Conservation (phyloP, 2,113 vertebrate species). For the Crypturellus undulatus region DNA sequence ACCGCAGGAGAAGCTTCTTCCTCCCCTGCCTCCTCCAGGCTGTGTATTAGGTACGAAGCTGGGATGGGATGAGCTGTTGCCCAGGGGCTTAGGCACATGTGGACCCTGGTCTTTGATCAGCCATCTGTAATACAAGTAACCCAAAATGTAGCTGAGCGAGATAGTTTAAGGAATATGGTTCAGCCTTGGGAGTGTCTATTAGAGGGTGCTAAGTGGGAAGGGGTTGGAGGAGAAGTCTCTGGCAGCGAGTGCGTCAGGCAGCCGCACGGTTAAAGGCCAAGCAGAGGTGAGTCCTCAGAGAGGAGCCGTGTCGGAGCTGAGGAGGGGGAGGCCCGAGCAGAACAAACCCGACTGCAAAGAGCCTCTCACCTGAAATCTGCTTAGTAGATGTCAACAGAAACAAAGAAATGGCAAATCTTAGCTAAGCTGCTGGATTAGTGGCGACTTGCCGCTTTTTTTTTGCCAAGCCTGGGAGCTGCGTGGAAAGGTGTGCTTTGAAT, state of each 20-base stretch:
- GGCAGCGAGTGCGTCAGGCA: background rate
- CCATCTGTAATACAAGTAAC: background rate
- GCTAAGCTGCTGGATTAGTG: background rate
- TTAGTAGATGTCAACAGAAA: background rate
- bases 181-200: background rate
- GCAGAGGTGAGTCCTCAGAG: slow-evolving; percentile 9
- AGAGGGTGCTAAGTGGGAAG: background rate
- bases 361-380: background rate
- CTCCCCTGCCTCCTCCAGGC: background rate
- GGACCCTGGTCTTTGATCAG: background rate
- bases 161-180: background rate
- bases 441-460: background rate
- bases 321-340: background rate
- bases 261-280: background rate
- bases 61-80: background rate
- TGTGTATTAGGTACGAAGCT: background rate
- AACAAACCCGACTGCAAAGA: background rate
- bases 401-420: background rate
- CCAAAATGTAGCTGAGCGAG: background rate
- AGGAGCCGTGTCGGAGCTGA: background rate
- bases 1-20: background rate
- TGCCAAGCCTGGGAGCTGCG: background rate
- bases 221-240: background rate
- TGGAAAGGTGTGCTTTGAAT: background rate
- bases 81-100: background rate